Conservation (phyloP, 2,888 invertebrate genomes). For the Heliconius charithonia region DNA sequence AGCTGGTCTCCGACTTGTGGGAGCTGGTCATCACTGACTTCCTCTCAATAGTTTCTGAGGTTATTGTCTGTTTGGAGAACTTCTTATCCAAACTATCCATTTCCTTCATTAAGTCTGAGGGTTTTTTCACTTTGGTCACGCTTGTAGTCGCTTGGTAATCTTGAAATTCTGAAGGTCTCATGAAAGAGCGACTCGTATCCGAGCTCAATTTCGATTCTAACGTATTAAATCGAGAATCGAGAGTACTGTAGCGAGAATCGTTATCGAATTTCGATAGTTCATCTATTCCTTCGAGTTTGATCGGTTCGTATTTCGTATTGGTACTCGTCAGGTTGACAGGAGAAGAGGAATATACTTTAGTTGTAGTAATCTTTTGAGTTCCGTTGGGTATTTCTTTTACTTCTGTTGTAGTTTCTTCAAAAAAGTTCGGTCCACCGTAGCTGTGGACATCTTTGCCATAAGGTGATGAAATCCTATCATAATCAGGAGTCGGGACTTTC, state of each 20-base stretch:
- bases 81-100: slow-evolving; percentile 86
- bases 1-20: slow-evolving; percentile 83
- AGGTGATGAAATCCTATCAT: slow-evolving; percentile 73
- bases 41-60: slow-evolving; percentile 87
- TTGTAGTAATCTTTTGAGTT: slow-evolving; percentile 82
- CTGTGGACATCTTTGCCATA: slow-evolving; percentile 73
- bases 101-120: slow-evolving; percentile 74
- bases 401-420: slow-evolving; percentile 80
- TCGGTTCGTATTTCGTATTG: slow-evolving; percentile 77
- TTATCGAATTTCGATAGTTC: slow-evolving; percentile 82
- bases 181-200: slow-evolving; percentile 78
- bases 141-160: slow-evolving; percentile 66
- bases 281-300: slow-evolving; percentile 78
- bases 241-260: slow-evolving; percentile 76
- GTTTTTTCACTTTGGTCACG: slow-evolving; percentile 67
- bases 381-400: slow-evolving; percentile 83
- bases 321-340: slow-evolving; percentile 81
- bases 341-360: slow-evolving; percentile 83
- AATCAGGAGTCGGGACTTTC: slow-evolving; percentile 72
- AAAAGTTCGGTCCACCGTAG: slow-evolving; percentile 75
- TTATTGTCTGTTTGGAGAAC: slow-evolving; percentile 87
- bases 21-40: slow-evolving; percentile 87
- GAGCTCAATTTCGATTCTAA: slow-evolving; percentile 77
- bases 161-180: slow-evolving; percentile 81
- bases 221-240: slow-evolving; percentile 77